Evolutionary conservation across 2,797 vertebrate genomes (phyloP), one percentile per base, ranked within the genome.

Genomic region (Clarias platycephalus): DNA sequence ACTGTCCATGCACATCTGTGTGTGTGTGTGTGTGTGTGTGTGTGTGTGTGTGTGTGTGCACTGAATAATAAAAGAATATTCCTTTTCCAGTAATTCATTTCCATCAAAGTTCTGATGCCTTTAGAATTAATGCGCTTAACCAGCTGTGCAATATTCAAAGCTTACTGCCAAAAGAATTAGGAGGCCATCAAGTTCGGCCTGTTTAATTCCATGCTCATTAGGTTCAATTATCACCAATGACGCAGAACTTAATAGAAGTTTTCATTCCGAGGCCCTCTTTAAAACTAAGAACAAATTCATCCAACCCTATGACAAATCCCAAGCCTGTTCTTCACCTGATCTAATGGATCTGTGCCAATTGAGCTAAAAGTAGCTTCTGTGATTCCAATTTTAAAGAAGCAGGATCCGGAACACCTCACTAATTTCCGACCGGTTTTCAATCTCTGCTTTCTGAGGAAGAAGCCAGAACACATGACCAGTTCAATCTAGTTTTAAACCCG

Each of bases 201-300:
- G 70, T 90, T 92, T 93, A 91, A 93, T 93, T 88, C 87, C 87
- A 91, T 58, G 88, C 89, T 84, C 85, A 87, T 88, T 89, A 91
- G 89, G 72, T 90, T 92, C 89, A 91, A 91, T 93, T 93, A 92
- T 80, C n/a, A 24, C 64, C 89, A 83, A 88, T 87, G 87, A 80
- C 66, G 49, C 53, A 79, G n/a, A 86, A 82, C 79, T 75, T 53
- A 80, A 83, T 57, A 77, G 55, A 62, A 77, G 89, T 87, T 83
- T 84, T 74, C 74, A 81, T 84, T 85, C 49, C 8, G 2, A 80
- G 49, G 63, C 78, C 37, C n/a, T 53, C 62, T 80, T 66, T 20
- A 28, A 31, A 80, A 66, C 40, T 80, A 64, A 31, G 34, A 66
- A 28, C 78, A 66, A 80, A 80, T 16, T 63, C n/a, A 20, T 80